Percentiles rank a stretch among this genome's conserved stretches.
phyloP scores from a whole-genome alignment of 2,888 invertebrate species.

The Gymnosoma rotundatum region DNA sequence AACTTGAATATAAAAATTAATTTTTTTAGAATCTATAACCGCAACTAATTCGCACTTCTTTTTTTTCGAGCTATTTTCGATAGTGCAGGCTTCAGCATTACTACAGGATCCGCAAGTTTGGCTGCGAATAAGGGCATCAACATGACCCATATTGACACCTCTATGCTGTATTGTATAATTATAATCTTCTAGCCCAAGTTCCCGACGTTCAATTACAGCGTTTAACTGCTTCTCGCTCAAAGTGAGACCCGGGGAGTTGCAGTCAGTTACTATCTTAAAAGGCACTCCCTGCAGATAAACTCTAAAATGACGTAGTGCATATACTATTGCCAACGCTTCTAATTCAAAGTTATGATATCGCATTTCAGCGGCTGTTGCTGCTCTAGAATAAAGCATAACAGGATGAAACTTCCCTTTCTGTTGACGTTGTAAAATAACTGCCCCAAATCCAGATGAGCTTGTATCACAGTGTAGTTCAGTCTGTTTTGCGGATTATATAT shows the following conservation, averaged over 20 bases:
- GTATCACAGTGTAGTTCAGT: constrained; percentile 58
- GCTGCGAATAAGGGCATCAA: constrained; percentile 24
- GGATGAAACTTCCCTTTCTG: constrained; percentile 26
- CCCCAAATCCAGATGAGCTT: constrained; percentile 46
- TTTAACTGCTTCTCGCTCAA: constrained; percentile 19
- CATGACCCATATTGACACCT: constrained; percentile 35
- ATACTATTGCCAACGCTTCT: constrained; percentile 19
- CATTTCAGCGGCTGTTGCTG: constrained; percentile 12
- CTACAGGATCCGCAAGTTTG: not conserved
- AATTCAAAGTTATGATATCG: constrained; percentile 13
- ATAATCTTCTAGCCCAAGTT: constrained; percentile 51
- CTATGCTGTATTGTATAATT: constrained; percentile 45
- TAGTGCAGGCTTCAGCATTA: constrained; percentile 28
- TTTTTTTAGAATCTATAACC: constrained; percentile 21
- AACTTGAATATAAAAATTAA: constrained; percentile 50
- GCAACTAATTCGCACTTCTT: constrained; percentile 3
- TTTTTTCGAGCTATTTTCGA: not conserved
- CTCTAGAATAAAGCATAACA: constrained; percentile 12
- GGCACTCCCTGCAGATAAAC: constrained; percentile 18
- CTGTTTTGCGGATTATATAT: constrained; percentile 4
- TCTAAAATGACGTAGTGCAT: constrained; percentile 8
- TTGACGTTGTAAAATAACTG: constrained; percentile 34
- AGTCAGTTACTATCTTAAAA: constrained; percentile 26
- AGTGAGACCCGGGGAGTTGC: constrained; percentile 18
- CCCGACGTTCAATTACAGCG: constrained; percentile 20